Base-by-base conservation (phyloP, 2,888 invertebrate genomes). In the Ypsolopha scabrella region DNA sequence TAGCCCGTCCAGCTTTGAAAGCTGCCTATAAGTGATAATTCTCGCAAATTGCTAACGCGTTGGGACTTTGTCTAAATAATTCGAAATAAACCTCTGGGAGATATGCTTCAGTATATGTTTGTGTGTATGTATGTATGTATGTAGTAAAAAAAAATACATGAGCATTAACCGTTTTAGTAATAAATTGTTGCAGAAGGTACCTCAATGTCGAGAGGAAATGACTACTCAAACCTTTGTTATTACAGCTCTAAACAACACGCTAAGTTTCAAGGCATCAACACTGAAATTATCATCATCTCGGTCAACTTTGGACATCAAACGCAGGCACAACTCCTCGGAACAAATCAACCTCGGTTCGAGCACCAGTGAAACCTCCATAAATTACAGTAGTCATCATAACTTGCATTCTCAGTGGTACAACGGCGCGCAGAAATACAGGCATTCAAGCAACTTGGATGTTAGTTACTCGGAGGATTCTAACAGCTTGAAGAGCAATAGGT, bases 391-490 rank as follows among this genome's bases (percentile, higher is more conserved):
- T 49, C 76, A 88, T 14, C 75, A 80, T 51, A 82, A 75, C 50
- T 52, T 82, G 48, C 74, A 81, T 56, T 67, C 68, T 1, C 83
- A 85, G 14, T 83, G 83, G 74, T 80, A 82, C 64, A 67, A 68
- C 56, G 65, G 73, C 51, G 56, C 67, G 1, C 72, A 75, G 57
- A 75, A 74, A 52, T 72, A 78, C 53, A 61, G 77, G 41, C 77
- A 80, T 56, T 80, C 79, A 0, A 88, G 88, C 53, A 78, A 78
- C 55, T 65, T 85, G 52, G 88, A 85, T 57, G 83, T 88, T 51
- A 85, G 83, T 39, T 88, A 86, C 57, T 92, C 92, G 0, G 92
- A 92, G 62, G 92, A 91, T 68, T 92, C 92, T 0, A 88, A 88
- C 39, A 92, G 92, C 63, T 89, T 92, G 69, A 90, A 90, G 52